Evolutionary conservation across 1,140 invertebrate species (phyloP).

Genomic region (Doryteuthis pealeii): DNA sequence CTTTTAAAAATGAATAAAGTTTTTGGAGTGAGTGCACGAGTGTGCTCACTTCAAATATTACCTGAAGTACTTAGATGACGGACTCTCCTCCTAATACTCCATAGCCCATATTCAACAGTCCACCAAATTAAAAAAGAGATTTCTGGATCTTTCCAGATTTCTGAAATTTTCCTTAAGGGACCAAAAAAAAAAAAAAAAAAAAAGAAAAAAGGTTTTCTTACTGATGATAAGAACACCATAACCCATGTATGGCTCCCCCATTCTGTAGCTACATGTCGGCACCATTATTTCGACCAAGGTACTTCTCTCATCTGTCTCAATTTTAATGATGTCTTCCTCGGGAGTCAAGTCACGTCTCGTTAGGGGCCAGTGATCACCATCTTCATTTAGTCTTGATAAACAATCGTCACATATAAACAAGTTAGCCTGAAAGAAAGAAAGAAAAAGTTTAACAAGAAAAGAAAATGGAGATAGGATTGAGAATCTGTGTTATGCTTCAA

Average conservation of each 20-base stretch:
- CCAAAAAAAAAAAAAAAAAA: neutral
- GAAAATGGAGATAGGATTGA: neutral
- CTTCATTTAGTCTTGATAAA: conserved; percentile 35
- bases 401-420: conserved; percentile 46
- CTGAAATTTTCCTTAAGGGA: neutral
- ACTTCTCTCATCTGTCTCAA: conserved; percentile 23
- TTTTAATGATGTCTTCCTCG: conserved; percentile 31
- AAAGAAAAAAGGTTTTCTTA: conserved; percentile 60
- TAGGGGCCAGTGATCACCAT: conserved; percentile 46
- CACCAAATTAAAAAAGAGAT: neutral
- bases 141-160: neutral
- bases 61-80: neutral
- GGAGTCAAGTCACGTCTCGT: conserved; percentile 30
- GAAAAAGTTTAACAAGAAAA: neutral
- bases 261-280: conserved; percentile 91
- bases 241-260: conserved; percentile 82
- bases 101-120: neutral
- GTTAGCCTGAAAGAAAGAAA: conserved; percentile 33
- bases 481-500: neutral
- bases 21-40: neutral
- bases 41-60: neutral
- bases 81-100: too few species aligned
- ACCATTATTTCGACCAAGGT: conserved; percentile 79
- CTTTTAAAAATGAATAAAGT: neutral
- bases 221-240: conserved; percentile 81